These are phyloP conservation scores for Scaptomyza tumidula DNA, from an alignment of 2,888 invertebrate species.

Conservation along the genomic window DNA sequence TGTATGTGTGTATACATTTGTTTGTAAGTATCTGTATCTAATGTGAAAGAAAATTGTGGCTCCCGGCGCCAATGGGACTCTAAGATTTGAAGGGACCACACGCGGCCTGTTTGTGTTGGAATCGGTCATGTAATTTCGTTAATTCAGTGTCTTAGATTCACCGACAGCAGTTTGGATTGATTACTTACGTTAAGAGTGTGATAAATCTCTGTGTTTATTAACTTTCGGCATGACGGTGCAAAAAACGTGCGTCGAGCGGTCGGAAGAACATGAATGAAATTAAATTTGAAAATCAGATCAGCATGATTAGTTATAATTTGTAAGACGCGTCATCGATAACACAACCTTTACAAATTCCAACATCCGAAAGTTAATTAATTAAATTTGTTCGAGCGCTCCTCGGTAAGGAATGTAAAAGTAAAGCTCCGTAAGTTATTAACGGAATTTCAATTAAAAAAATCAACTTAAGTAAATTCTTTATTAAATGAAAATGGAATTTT, in stretches of 20 bases:
- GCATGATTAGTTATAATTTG: constrained; percentile 79
- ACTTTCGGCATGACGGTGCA: constrained; percentile 78
- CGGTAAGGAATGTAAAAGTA: constrained; percentile 7
- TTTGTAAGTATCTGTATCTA: constrained; percentile 11
- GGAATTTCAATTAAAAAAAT: too few relatives aligned
- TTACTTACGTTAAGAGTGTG: constrained; percentile 81
- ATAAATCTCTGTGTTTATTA: constrained; percentile 82
- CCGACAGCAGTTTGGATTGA: constrained; percentile 69
- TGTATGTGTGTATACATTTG: background rate
- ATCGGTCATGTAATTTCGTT: constrained; percentile 72
- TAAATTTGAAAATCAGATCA: constrained; percentile 76
- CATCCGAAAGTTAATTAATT: constrained; percentile 60
- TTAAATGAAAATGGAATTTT: too few relatives aligned
- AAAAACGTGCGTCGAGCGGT: constrained; percentile 31
- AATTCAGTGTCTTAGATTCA: constrained; percentile 55
- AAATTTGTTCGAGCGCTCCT: constrained; percentile 56
- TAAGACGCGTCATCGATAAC: constrained; percentile 43
- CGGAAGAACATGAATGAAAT: constrained; percentile 67
- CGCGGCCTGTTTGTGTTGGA: constrained; percentile 68
- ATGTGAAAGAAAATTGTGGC: constrained; percentile 31
- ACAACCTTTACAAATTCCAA: constrained; percentile 29
- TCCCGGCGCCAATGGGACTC: constrained; percentile 56
- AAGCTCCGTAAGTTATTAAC: too few relatives aligned
- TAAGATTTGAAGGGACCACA: constrained; percentile 54
- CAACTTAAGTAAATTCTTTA: too few relatives aligned